Conservation (phyloP, 2,888 invertebrate species). For the Quadroppia sp. region DNA sequence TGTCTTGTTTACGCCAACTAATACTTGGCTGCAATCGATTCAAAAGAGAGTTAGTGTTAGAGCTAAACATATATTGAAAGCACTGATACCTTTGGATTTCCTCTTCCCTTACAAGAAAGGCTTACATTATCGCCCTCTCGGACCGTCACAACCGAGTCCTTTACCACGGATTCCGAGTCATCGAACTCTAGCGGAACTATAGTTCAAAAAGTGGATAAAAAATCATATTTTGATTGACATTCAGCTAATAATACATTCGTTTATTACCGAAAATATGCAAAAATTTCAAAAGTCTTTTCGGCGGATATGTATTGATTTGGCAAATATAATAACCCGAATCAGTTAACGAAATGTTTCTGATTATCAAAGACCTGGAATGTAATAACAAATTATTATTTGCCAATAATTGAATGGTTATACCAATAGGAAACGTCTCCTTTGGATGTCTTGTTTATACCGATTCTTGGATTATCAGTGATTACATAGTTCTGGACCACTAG, state of each 20-base stretch:
- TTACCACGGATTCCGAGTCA: conserved; percentile 18
- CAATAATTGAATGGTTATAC: background rate
- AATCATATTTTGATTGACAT: too few relatives aligned
- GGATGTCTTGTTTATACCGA: conserved; percentile 72
- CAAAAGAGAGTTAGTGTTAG: background rate
- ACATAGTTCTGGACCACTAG: conserved; percentile 86
- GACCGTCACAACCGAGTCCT: conserved; percentile 46
- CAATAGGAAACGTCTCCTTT: conserved; percentile 39
- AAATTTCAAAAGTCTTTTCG: conserved; percentile 45
- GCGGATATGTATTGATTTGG: conserved; percentile 46
- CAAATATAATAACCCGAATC: conserved; percentile 85
- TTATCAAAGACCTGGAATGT: conserved; percentile 45
- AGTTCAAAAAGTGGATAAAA: background rate
- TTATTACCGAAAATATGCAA: conserved; percentile 48
- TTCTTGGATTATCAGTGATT: conserved; percentile 82
- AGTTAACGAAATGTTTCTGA: conserved; percentile 60
- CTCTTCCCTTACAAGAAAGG: conserved; percentile 48
- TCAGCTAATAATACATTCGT: too few relatives aligned
- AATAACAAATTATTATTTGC: background rate
- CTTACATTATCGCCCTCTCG: conserved; percentile 48
- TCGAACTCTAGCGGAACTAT: conserved; percentile 47
- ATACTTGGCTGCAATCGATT: background rate
- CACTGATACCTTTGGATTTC: conserved; percentile 48
- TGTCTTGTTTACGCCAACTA: conserved; percentile 24
- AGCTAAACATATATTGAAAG: background rate